Conservation (phyloP, 92 coral and sea anemone species). For the Montipora capitata region DNA sequence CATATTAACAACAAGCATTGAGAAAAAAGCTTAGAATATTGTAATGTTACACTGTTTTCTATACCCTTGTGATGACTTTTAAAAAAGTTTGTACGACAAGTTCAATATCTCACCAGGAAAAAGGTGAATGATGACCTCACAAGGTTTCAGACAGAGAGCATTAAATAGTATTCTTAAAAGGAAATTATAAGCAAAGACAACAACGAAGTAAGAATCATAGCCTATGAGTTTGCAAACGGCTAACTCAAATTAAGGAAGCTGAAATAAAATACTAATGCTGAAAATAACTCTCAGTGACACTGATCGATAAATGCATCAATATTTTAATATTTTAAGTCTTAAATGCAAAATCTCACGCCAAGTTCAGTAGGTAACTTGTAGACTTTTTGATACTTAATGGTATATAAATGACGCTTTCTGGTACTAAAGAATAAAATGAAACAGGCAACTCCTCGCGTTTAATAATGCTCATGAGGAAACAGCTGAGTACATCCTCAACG, state of each 20-base stretch:
- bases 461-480: background rate
- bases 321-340: background rate
- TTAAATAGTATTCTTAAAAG: too few relatives aligned
- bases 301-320: slow-evolving; percentile 9
- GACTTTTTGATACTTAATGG: background rate
- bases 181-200: too few relatives aligned
- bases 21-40: too few relatives aligned
- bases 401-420: background rate
- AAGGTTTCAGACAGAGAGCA: too few relatives aligned
- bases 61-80: too few relatives aligned
- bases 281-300: background rate
- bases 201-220: too few relatives aligned
- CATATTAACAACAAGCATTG: too few relatives aligned
- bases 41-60: too few relatives aligned
- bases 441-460: background rate
- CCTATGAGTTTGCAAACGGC: background rate
- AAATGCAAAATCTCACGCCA: background rate
- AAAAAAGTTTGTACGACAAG: too few relatives aligned
- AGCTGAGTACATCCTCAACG: background rate
- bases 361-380: background rate
- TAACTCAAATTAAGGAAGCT: too few relatives aligned
- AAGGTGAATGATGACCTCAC: too few relatives aligned
- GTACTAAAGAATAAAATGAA: background rate
- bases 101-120: too few relatives aligned
- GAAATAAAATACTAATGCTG: background rate